Evolutionary conservation across 2,888 invertebrate genomes (phyloP), one percentile per base, ranked within the genome.

Genomic region (Ischnura elegans): DNA sequence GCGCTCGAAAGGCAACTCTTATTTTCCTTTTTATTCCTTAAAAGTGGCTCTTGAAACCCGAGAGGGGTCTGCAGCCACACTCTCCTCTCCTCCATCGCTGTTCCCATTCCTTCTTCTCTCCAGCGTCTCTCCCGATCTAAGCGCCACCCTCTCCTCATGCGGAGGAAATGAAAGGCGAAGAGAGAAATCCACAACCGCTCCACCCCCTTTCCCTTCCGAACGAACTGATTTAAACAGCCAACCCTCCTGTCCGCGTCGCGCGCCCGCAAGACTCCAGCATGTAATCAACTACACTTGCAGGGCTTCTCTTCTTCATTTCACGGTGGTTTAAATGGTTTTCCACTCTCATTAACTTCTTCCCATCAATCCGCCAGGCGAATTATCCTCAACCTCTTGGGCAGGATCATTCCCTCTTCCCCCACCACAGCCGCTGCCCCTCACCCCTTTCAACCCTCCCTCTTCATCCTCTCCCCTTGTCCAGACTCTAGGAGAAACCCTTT

Each of bases 321-420:
- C 46, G 86, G 86, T 45, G 86, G 86, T 86, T 86, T 86, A 86
- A 86, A 86, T 86, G 86, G 86, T 86, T 86, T 86, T 86, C 45
- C 43, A 86, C 86, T 86, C 46, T 86, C 86, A 86, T 86, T 86
- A 86, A 86, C 86, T 86, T 46, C 86, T n/a, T 86, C 46, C 86
- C 86, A 86, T 86, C 86, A 45, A 86, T 86, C 86, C 86, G 86
- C 45, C n/a, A 10, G n/a, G 46, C 86, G 46, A 45, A 86, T 86
- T 45, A 86, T 86, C 86, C 46, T 86, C 86, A 21, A 86, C 86
- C 86, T 86, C 86, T 86, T 45, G 86, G 45, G 46, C 86, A 45
- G 86, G 19, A 86, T 86, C 86, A 86, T 46, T 46, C 86, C 86
- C 25, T 25, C 43, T 25, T 6, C 45, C 86, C 1, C 76, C 76